Percentiles rank a stretch among this genome's conserved stretches.
Evolutionary conservation across 1,140 invertebrate genomes (phyloP).

Genomic region (Oryctes rhinoceros): DNA sequence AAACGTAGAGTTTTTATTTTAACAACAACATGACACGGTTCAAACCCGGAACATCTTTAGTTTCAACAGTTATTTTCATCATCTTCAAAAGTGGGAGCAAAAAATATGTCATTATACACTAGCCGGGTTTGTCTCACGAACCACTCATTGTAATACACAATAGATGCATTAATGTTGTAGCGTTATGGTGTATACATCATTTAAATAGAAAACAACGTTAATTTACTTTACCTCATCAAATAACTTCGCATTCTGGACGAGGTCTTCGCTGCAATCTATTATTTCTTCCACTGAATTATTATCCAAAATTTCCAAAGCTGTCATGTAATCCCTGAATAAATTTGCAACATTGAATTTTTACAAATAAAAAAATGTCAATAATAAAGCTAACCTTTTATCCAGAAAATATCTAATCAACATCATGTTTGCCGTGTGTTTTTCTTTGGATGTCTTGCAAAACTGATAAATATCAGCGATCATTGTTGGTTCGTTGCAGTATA

Average conservation of each 20-base stretch:
- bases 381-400: constrained; percentile 42
- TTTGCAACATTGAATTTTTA: neutral
- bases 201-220: too few species aligned
- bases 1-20: too few species aligned
- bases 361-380: too few species aligned
- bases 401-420: constrained; percentile 49
- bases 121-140: too few species aligned
- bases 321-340: constrained; percentile 40
- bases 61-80: too few species aligned
- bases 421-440: constrained; percentile 45
- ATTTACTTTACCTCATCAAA: neutral
- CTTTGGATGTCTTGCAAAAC: constrained; percentile 45
- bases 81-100: too few species aligned
- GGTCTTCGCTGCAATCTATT: constrained; percentile 1
- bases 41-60: too few species aligned
- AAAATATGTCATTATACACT: too few species aligned
- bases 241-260: neutral
- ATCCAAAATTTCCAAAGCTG: constrained; percentile 43
- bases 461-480: constrained; percentile 50
- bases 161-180: too few species aligned
- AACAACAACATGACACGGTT: too few species aligned
- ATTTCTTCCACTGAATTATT: constrained; percentile 42
- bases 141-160: too few species aligned
- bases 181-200: too few species aligned
- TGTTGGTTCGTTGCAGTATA: constrained; percentile 49